A percentile compares a stretch with the other conserved stretches of the same genome.
phyloP scores from a whole-genome alignment of 1,140 invertebrate species.

The Meloidogyne floridensis region DNA sequence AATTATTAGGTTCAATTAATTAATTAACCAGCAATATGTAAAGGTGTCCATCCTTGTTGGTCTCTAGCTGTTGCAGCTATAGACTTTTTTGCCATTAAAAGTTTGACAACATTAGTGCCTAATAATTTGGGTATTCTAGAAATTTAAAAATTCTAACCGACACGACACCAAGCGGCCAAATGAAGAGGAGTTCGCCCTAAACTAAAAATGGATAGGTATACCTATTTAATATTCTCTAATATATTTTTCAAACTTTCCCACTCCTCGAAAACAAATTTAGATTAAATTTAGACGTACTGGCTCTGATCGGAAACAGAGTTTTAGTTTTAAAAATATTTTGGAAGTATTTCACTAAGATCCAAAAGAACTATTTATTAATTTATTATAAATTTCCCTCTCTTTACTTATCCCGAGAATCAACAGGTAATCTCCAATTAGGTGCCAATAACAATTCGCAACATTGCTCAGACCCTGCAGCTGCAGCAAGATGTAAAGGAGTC shows the following conservation, averaged over 20 bases:
- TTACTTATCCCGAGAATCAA: slow-evolving; percentile 39
- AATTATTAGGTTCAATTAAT: not conserved
- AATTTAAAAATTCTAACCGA: slow-evolving; percentile 10
- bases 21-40: slow-evolving; percentile 48
- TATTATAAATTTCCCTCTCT: no score
- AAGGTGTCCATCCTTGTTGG: slow-evolving; percentile 47
- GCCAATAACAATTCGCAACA: slow-evolving; percentile 40
- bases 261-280: no score
- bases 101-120: slow-evolving; percentile 36
- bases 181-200: slow-evolving; percentile 51
- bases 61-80: slow-evolving; percentile 36
- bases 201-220: not conserved
- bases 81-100: slow-evolving; percentile 47
- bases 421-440: slow-evolving; percentile 37
- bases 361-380: no score
- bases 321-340: no score
- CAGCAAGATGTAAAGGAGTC: slow-evolving; percentile 52
- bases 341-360: no score
- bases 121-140: slow-evolving; percentile 2
- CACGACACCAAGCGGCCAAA: slow-evolving; percentile 35
- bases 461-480: slow-evolving; percentile 35
- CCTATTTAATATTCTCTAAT: no score
- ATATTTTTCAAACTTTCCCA: no score
- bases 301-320: no score
- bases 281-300: no score